These are phyloP conservation scores for Ranitomeya variabilis DNA, from an alignment of 2,113 vertebrate genomes.

Conservation along the genomic window DNA sequence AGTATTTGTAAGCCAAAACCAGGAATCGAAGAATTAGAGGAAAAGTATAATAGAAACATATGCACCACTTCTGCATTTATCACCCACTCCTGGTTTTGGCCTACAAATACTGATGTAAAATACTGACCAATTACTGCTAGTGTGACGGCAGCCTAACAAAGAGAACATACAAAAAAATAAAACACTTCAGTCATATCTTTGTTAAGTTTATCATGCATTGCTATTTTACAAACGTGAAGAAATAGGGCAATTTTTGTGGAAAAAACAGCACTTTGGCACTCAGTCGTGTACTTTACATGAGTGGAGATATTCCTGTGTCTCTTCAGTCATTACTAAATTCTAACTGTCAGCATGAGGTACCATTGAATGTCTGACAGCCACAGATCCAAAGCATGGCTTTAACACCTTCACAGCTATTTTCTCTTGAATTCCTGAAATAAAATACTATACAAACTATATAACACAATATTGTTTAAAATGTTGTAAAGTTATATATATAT, in stretches of 20 bases:
- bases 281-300: background rate
- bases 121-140: too few relatives aligned
- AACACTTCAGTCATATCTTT: background rate
- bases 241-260: background rate
- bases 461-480: too few relatives aligned
- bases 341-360: background rate
- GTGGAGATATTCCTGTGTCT: background rate
- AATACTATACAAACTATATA: background rate
- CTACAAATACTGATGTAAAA: too few relatives aligned
- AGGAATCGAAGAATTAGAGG: too few relatives aligned
- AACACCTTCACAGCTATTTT: background rate
- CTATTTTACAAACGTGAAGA: background rate
- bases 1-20: too few relatives aligned
- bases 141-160: too few relatives aligned
- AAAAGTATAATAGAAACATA: too few relatives aligned
- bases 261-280: background rate
- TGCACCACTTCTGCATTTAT: too few relatives aligned
- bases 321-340: background rate
- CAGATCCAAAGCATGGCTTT: background rate
- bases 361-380: background rate
- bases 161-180: background rate
- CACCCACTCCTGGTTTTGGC: too few relatives aligned
- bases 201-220: background rate
- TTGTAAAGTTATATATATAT: too few relatives aligned
- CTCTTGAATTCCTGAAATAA: background rate